Conservation (phyloP, 2,888 invertebrate species). For the Ashinkailepas kermadecensis region DNA sequence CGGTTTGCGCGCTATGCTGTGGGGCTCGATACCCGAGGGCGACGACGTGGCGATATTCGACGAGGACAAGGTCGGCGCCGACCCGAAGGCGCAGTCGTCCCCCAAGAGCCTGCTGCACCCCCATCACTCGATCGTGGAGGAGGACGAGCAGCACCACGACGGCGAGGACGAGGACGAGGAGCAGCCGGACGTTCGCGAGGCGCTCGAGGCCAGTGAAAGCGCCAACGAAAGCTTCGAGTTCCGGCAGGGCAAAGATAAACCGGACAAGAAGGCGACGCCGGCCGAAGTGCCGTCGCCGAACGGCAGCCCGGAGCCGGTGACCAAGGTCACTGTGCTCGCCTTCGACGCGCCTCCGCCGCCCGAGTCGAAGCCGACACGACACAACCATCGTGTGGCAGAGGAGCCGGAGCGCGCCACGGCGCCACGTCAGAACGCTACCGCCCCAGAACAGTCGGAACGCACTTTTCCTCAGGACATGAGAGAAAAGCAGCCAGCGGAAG, state of each 20-base stretch:
- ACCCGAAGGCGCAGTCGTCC: background rate
- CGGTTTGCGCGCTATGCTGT: background rate
- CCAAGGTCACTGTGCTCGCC: too few relatives aligned
- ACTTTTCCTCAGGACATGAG: too few relatives aligned
- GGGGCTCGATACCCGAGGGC: background rate
- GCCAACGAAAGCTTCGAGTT: conserved; percentile 4
- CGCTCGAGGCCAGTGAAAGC: background rate
- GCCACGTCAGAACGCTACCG: too few relatives aligned
- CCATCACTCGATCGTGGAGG: background rate
- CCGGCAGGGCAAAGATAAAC: background rate
- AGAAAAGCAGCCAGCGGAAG: too few relatives aligned
- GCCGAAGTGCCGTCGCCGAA: too few relatives aligned
- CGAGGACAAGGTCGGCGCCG: background rate
- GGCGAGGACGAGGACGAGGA: background rate
- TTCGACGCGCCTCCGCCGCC: too few relatives aligned
- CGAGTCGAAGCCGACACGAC: too few relatives aligned
- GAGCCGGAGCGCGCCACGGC: too few relatives aligned
- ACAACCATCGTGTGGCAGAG: too few relatives aligned
- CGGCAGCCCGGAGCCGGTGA: too few relatives aligned
- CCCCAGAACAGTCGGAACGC: too few relatives aligned
- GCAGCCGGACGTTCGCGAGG: background rate
- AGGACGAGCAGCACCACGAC: background rate
- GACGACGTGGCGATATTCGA: too few relatives aligned
- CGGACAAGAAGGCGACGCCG: background rate
- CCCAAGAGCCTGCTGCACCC: background rate